Evolutionary conservation across 2,888 invertebrate genomes (phyloP).

Genomic region (Nematopogon swammerdamellus): DNA sequence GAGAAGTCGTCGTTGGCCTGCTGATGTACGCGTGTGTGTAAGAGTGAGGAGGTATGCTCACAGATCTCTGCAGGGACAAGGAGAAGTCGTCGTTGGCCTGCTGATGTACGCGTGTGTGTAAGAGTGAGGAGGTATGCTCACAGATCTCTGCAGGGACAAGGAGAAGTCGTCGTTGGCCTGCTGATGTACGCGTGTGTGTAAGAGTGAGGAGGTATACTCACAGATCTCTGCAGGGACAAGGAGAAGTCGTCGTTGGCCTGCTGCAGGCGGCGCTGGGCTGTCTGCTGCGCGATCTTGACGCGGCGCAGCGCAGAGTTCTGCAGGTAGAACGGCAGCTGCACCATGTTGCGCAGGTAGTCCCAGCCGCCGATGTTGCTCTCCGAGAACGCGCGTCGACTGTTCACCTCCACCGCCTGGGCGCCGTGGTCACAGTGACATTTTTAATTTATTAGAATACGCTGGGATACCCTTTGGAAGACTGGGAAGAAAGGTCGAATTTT

Average conservation of each 20-base stretch:
- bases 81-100: conserved; percentile 54
- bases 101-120: no score
- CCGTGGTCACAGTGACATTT: no score
- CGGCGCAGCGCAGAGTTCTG: conserved; percentile 94
- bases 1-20: conserved; percentile 54
- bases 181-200: no score
- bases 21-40: no score
- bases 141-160: conserved; percentile 48
- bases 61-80: conserved; percentile 48
- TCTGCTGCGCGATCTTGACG: conserved; percentile 83
- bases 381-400: conserved; percentile 80
- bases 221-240: conserved; percentile 48
- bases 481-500: no score
- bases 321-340: conserved; percentile 96
- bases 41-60: no score
- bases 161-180: conserved; percentile 54
- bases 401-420: conserved; percentile 86
- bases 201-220: no score
- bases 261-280: conserved; percentile 55
- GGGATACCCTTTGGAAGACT: no score
- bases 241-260: conserved; percentile 54
- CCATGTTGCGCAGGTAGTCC: conserved; percentile 91
- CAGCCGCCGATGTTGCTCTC: conserved; percentile 94
- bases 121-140: no score
- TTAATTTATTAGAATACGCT: no score